A percentile compares a stretch with the other conserved stretches of the same genome.
These are phyloP conservation scores for Stegostoma tigrinum DNA, from an alignment of 2,113 vertebrate species.

Conservation along the genomic window DNA sequence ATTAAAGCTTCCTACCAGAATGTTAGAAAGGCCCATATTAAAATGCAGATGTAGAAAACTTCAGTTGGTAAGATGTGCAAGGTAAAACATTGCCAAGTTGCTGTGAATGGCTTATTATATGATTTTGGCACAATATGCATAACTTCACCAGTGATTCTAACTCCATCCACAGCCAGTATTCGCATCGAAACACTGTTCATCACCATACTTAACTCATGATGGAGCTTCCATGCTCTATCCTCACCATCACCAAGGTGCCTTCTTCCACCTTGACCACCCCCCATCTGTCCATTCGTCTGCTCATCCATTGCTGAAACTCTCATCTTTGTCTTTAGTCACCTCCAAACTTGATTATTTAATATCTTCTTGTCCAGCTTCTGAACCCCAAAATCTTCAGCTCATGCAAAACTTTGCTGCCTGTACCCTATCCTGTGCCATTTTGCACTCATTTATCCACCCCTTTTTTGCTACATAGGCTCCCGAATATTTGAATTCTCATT, in stretches of 20 bases:
- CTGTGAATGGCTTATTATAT: slow-evolving; percentile 27
- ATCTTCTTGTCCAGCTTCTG: neutral
- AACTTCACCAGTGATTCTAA: neutral
- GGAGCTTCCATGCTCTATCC: neutral
- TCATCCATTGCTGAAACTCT: neutral
- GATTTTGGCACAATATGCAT: neutral
- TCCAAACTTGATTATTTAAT: neutral
- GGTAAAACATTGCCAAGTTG: neutral
- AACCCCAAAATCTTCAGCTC: neutral
- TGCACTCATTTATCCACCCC: neutral
- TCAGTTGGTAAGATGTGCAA: neutral
- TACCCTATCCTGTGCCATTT: neutral
- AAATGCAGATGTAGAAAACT: slow-evolving; percentile 9
- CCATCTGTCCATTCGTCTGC: neutral
- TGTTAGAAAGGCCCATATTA: neutral
- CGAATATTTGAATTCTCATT: neutral
- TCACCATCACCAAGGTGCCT: neutral
- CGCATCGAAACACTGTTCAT: neutral
- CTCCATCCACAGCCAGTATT: neutral
- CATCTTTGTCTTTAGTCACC: neutral
- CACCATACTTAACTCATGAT: neutral
- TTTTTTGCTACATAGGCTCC: neutral
- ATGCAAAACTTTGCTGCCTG: neutral
- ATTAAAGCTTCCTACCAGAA: neutral
- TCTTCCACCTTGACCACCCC: neutral